phyloP scores from a whole-genome alignment of 2,113 vertebrate genomes.

The Neogale vison region DNA sequence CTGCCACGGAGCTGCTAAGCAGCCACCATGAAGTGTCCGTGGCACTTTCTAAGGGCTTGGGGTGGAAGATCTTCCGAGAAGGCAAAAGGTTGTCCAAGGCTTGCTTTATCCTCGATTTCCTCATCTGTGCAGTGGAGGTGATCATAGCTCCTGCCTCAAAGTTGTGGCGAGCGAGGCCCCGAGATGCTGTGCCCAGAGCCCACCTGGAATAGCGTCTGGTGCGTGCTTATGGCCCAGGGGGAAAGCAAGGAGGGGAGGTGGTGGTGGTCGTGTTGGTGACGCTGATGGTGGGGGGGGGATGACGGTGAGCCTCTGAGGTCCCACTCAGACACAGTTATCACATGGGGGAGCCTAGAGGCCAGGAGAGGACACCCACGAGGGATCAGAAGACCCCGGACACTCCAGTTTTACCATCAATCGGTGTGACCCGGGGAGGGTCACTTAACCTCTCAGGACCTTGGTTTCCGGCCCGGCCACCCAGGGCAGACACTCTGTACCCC shows the following conservation, averaged over 20 bases:
- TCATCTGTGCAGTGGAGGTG: background rate
- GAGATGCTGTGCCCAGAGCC: rapidly evolving
- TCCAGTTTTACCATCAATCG: rapidly evolving
- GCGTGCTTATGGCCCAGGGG: rapidly evolving
- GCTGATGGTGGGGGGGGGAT: rapidly evolving
- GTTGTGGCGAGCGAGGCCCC: rapidly evolving
- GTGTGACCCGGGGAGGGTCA: background rate
- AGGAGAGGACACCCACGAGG: background rate
- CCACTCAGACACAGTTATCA: background rate
- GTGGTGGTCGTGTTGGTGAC: rapidly evolving
- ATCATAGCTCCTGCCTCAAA: rapidly evolving
- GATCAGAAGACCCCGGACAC: rapidly evolving
- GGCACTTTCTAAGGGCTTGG: background rate
- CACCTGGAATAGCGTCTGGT: too few species aligned
- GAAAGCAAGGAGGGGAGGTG: background rate
- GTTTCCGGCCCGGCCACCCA: background rate
- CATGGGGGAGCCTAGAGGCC: rapidly evolving
- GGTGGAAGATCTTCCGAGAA: background rate
- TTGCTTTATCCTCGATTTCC: rapidly evolving
- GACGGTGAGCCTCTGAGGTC: background rate
- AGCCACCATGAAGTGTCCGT: rapidly evolving
- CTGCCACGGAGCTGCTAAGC: background rate
- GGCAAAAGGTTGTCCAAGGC: background rate
- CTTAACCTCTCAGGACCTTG: background rate
- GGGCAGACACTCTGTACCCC: background rate